Evolutionary conservation across 2,113 vertebrate genomes (phyloP).

Genomic region (Plecturocebus donacophilus): DNA sequence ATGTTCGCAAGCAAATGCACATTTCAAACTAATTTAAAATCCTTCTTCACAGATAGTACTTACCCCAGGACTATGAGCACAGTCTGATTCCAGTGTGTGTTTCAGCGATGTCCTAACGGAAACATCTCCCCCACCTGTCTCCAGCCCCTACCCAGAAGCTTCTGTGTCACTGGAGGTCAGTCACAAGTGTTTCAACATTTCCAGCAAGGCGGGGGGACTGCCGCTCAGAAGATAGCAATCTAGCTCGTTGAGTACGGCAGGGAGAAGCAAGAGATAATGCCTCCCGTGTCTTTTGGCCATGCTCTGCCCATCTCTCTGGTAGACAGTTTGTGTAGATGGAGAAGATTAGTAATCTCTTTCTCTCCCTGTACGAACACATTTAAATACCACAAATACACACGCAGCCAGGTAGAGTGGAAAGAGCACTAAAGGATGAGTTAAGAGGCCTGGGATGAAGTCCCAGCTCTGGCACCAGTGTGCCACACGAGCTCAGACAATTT

Average conservation of each 20-base stretch:
- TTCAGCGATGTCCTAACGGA: background rate
- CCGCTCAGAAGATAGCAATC: slow-evolving; percentile 77
- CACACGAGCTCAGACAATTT: accelerated
- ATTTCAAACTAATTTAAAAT: background rate
- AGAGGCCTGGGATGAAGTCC: background rate
- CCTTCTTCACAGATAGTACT: background rate
- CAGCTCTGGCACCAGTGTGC: background rate
- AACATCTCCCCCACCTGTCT: background rate
- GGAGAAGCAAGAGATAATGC: slow-evolving; percentile 76
- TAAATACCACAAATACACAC: accelerated
- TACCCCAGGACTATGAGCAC: slow-evolving; percentile 11
- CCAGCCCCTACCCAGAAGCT: background rate
- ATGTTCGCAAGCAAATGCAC: background rate
- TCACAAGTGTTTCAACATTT: slow-evolving; percentile 69
- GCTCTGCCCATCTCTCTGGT: background rate
- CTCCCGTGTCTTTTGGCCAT: slow-evolving; percentile 38
- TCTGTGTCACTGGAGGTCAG: slow-evolving; percentile 56
- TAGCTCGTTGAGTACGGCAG: background rate
- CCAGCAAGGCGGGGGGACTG: background rate
- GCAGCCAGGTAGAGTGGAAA: background rate
- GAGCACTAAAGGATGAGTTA: too few relatives aligned
- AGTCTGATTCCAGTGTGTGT: background rate
- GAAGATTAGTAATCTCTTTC: background rate
- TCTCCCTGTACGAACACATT: background rate
- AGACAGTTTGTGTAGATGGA: slow-evolving; percentile 29